These are phyloP conservation scores for Autographa pulchrina DNA, from an alignment of 2,888 invertebrate species.

Conservation along the genomic window DNA sequence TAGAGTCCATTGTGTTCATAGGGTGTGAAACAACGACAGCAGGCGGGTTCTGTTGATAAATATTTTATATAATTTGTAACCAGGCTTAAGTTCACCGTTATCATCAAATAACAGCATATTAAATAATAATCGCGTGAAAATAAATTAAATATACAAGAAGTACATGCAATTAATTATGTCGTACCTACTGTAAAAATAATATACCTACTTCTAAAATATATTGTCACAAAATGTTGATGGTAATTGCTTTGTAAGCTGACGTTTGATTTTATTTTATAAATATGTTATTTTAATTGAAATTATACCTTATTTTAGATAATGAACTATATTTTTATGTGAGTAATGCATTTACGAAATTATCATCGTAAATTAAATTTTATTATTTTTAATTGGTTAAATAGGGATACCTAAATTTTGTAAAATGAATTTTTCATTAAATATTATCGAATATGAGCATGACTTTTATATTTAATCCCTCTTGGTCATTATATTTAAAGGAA, in stretches of 20 bases:
- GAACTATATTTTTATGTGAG: conserved; percentile 71
- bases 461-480: conserved; percentile 31
- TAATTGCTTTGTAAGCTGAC: conserved; percentile 47
- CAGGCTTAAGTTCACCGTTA: conserved; percentile 1
- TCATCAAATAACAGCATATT: conserved; percentile 16
- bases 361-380: conserved; percentile 68
- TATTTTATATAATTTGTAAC: conserved; percentile 6
- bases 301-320: conserved; percentile 53
- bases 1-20: conserved; percentile 8
- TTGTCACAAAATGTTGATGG: background rate
- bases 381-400: conserved; percentile 75
- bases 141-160: background rate
- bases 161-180: background rate
- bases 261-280: conserved; percentile 24
- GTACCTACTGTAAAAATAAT: background rate
- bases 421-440: conserved; percentile 85
- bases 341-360: conserved; percentile 76
- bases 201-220: too few relatives aligned
- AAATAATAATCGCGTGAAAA: conserved; percentile 32
- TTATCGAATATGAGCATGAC: conserved; percentile 70
- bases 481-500: too few relatives aligned
- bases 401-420: conserved; percentile 84
- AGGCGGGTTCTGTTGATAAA: conserved; percentile 26
- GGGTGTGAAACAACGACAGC: background rate
- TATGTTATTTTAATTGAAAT: conserved; percentile 42